A percentile compares a stretch with the other conserved stretches of the same genome.
Evolutionary conservation across 1,140 invertebrate species (phyloP).

Genomic region (Danaus plexippus): DNA sequence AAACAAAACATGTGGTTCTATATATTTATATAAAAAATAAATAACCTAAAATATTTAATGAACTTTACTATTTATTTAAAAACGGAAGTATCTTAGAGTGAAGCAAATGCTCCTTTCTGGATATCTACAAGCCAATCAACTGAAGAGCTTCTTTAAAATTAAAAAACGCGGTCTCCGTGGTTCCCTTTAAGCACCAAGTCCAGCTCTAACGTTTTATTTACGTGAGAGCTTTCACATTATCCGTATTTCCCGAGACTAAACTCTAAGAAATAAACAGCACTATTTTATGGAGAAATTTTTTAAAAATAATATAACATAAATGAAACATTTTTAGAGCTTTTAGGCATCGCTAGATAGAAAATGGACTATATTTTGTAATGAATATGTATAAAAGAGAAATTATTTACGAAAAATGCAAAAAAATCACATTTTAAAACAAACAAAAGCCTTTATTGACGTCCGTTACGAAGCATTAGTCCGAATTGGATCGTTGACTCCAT

Average conservation of each 20-base stretch:
- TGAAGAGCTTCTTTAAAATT: slow-evolving; percentile 54
- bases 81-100: too few species aligned
- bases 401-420: too few species aligned
- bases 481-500: slow-evolving; percentile 18
- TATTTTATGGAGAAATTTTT: slow-evolving; percentile 6
- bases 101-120: neutral
- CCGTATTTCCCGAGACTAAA: slow-evolving; percentile 32
- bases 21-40: too few species aligned
- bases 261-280: slow-evolving; percentile 12
- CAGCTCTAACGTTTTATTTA: slow-evolving; percentile 45
- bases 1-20: too few species aligned
- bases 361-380: too few species aligned
- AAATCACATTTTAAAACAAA: neutral
- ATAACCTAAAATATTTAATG: too few species aligned
- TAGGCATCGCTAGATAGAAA: neutral
- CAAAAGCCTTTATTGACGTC: slow-evolving; percentile 8
- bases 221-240: slow-evolving; percentile 34
- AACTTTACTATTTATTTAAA: too few species aligned
- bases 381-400: too few species aligned
- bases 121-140: slow-evolving; percentile 37
- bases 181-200: slow-evolving; percentile 25
- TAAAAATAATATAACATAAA: neutral
- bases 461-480: slow-evolving; percentile 20
- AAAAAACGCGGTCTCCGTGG: slow-evolving; percentile 47
- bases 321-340: neutral